Conservation (phyloP, 2,113 vertebrate genomes). For the Neolamprologus kungweensis region DNA sequence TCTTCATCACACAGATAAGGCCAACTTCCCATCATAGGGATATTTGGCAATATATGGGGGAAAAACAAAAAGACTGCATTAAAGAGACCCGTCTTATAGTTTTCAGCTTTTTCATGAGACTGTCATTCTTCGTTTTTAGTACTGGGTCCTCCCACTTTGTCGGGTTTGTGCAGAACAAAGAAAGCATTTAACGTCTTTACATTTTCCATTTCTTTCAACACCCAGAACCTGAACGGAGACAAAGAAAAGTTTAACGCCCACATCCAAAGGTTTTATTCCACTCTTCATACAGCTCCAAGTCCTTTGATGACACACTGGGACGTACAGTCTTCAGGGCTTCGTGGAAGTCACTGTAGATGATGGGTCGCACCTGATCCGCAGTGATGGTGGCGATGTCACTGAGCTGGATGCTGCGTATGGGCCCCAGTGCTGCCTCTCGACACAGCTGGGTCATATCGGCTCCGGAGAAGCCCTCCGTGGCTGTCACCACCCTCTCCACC, state of each 20-base stretch:
- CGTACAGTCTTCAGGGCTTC: conserved; percentile 83
- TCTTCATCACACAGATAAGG: not conserved
- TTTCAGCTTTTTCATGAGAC: not conserved
- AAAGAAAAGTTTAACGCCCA: conserved; percentile 69
- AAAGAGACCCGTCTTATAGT: not conserved
- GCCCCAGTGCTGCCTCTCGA: conserved; percentile 89
- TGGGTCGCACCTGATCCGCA: conserved; percentile 84
- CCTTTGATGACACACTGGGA: conserved; percentile 84
- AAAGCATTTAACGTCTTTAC: not conserved
- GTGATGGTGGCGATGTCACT: conserved; percentile 84
- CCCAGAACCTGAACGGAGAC: not conserved
- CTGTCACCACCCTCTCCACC: conserved; percentile 71
- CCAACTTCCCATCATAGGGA: not conserved
- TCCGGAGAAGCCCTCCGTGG: conserved; percentile 84
- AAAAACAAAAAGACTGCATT: not conserved
- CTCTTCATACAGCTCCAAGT: conserved; percentile 86
- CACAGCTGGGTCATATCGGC: conserved; percentile 96
- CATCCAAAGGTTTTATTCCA: conserved; percentile 95
- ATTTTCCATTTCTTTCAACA: not conserved
- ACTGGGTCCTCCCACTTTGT: not conserved
- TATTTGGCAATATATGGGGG: not conserved
- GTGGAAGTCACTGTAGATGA: conserved; percentile 82
- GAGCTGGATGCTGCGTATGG: conserved; percentile 85
- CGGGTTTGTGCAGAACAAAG: not conserved
- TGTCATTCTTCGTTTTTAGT: not conserved